Percentiles rank a stretch among this genome's conserved stretches.
Evolutionary conservation across 2,113 vertebrate species (phyloP).

Genomic region (Zingel zingel): DNA sequence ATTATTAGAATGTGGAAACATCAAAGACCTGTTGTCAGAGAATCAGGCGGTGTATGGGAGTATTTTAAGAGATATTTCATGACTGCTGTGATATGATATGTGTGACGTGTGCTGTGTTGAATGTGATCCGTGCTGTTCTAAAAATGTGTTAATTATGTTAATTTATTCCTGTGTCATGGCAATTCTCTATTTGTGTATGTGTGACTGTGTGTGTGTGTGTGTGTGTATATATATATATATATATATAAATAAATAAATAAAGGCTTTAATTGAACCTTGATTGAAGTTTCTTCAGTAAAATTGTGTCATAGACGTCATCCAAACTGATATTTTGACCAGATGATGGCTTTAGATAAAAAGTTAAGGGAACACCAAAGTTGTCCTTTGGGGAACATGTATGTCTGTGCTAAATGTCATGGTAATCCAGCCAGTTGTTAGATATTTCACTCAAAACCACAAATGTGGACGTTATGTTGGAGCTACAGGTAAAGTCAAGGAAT

Average conservation of each 20-base stretch:
- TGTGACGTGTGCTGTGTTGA: constrained; percentile 18
- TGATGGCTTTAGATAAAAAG: no score
- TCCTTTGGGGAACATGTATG: no score
- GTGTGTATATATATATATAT: background rate
- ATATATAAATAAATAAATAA: background rate
- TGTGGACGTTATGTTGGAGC: no score
- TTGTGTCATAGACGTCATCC: background rate
- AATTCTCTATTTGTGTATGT: constrained; percentile 5
- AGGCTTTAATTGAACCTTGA: constrained; percentile 25
- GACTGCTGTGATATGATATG: constrained; percentile 33
- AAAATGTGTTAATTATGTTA: constrained; percentile 34
- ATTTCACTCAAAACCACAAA: no score
- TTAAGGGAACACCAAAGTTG: no score
- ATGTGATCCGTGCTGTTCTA: constrained; percentile 2
- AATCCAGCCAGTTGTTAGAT: no score
- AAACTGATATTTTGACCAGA: no score
- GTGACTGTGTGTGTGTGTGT: background rate
- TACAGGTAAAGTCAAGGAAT: no score
- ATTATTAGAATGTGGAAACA: background rate
- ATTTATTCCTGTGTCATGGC: constrained; percentile 28
- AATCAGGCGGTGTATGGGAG: constrained; percentile 32
- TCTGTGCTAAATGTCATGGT: no score
- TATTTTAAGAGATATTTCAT: constrained; percentile 22
- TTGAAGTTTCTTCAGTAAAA: background rate
- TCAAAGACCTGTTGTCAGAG: background rate